phyloP scores from a whole-genome alignment of 2,888 invertebrate genomes.

The Diplolepis rosae region DNA sequence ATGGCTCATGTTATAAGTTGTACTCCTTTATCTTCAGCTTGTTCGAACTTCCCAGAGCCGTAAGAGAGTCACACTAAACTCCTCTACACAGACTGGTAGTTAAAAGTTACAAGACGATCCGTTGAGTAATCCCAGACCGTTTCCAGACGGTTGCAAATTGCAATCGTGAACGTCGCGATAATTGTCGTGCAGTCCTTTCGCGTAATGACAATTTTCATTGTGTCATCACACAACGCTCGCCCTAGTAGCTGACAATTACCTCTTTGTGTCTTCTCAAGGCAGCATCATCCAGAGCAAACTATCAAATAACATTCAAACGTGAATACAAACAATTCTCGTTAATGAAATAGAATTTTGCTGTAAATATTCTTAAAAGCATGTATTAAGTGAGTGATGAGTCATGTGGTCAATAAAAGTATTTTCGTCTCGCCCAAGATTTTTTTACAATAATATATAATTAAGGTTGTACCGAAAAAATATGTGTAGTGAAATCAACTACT shows the following conservation, averaged over 20 bases:
- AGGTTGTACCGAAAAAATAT: too few relatives aligned
- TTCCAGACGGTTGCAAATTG: constrained; percentile 71
- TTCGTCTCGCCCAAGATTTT: too few relatives aligned
- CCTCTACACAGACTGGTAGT: constrained; percentile 64
- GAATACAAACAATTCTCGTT: neutral
- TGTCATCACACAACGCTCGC: constrained; percentile 61
- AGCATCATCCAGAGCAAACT: constrained; percentile 50
- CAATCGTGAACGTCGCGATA: constrained; percentile 72
- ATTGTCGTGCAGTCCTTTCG: constrained; percentile 69
- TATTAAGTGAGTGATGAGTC: too few relatives aligned
- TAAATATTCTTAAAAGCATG: too few relatives aligned
- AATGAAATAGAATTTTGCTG: neutral
- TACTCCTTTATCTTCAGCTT: neutral
- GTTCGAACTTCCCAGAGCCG: constrained; percentile 41
- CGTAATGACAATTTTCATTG: constrained; percentile 72
- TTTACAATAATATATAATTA: too few relatives aligned
- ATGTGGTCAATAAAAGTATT: too few relatives aligned
- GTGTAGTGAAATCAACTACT: too few relatives aligned
- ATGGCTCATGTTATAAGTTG: neutral
- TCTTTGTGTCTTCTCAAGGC: constrained; percentile 66
- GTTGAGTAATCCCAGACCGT: constrained; percentile 72
- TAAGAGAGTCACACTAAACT: constrained; percentile 48
- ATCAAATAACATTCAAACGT: neutral
- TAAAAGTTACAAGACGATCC: constrained; percentile 72
- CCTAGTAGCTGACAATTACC: constrained; percentile 62